Conservation (phyloP, 37 sponge, comb jelly and placozoan genomes). For the Geodia barretti region DNA sequence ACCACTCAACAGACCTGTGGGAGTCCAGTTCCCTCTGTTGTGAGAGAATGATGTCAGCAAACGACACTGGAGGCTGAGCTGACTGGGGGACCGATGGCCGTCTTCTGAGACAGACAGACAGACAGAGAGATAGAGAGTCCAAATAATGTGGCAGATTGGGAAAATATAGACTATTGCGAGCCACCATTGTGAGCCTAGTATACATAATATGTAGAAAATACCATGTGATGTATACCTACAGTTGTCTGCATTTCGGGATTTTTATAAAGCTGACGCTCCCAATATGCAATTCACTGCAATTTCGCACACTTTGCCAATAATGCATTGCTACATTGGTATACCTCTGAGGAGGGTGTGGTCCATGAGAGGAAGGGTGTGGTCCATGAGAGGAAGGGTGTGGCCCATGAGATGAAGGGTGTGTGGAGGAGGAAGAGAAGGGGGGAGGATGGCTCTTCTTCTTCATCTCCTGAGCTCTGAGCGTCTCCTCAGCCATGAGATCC, state of each 20-base stretch:
- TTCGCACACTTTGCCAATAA: too few relatives aligned
- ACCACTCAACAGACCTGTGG: slow-evolving; percentile 8
- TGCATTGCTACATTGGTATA: too few relatives aligned
- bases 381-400: too few relatives aligned
- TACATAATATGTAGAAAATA: too few relatives aligned
- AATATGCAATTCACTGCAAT: too few relatives aligned
- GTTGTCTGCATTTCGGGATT: too few relatives aligned
- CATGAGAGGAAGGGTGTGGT: too few relatives aligned
- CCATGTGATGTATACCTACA: too few relatives aligned
- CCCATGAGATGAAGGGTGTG: background rate
- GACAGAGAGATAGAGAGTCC: background rate
- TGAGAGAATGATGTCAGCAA: slow-evolving; percentile 48
- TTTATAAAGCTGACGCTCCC: too few relatives aligned
- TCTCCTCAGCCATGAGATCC: slow-evolving; percentile 56
- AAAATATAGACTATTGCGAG: background rate
- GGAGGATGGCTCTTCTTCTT: background rate
- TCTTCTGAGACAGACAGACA: background rate
- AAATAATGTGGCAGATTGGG: background rate
- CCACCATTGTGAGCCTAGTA: too few relatives aligned
- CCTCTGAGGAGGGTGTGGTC: too few relatives aligned
- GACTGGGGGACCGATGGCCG: background rate
- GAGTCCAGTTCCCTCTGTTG: slow-evolving; percentile 18
- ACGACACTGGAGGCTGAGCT: slow-evolving; percentile 45
- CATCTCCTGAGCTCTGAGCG: background rate
- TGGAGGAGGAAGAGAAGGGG: background rate